Base-by-base conservation (phyloP, 1,140 invertebrate genomes). In the Lycorma delicatula region DNA sequence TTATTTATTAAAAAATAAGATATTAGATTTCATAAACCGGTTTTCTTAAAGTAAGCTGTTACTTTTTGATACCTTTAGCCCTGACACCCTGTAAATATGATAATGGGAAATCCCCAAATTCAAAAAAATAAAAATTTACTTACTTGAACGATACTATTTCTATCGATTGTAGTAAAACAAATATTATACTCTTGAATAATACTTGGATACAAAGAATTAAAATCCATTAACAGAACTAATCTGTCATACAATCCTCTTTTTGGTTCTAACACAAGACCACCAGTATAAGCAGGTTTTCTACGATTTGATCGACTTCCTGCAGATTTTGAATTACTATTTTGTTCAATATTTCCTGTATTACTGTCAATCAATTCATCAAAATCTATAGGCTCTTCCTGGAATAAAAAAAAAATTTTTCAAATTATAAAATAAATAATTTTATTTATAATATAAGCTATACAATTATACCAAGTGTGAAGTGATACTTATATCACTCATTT, bases 181-280 rank as follows among this genome's bases (percentile, higher is more conserved):
- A 99, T 92, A 74, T 99, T 99, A 69, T 93, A 99, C 69, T 99
- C 97, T 73, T 98, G 96, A 65, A 99, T 99, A 61, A 99, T 99
- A 68, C 94, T 98, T 0, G 97, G 97, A 75, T 99, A 99, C 23
- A 99, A 74, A 18, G 94, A 98, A 76, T 99, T 99, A 72, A 99
- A 99, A 70, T 99, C 97, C 88, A 99, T 92, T 2, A 99, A 73
- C 41, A 99, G 74, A 60, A 99, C 89, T 51, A 85, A 84, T 70
- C 88, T 93, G 67, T 99, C 94, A 73, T 99, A 99, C 62, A 99
- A 95, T 12, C 97, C 97, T 71, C 88, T 88, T 71, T 97, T 96
- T 0, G 97, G 97, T 50, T 98, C 95, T 27, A 99, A 74, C 3
- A 99, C 97, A 16, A 99, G 76, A 63, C 97, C 97, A 34, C 96